Conservation (phyloP, 2,888 invertebrate species). For the Mesochorus sp. region DNA sequence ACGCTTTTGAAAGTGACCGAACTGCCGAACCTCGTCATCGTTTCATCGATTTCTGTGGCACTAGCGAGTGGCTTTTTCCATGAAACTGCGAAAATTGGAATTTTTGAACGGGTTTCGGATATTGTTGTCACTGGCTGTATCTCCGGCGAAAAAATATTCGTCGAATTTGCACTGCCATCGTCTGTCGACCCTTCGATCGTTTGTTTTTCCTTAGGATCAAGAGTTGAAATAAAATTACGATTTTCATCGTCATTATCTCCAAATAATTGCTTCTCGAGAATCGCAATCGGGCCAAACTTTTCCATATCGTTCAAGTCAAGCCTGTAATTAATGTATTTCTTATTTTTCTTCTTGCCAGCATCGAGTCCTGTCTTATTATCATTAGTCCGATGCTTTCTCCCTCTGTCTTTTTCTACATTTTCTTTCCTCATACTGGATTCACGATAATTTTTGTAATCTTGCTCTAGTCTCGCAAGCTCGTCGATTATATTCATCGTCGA, state of each 20-base stretch:
- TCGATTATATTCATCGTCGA: conserved; percentile 43
- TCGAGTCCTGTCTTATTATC: conserved; percentile 3
- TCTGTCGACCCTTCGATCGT: conserved; percentile 5
- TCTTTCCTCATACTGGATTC: conserved; percentile 40
- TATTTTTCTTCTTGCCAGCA: background rate
- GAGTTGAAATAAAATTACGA: conserved; percentile 6
- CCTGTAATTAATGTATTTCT: conserved; percentile 22
- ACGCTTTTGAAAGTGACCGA: background rate
- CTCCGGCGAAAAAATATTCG: background rate
- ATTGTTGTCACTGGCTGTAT: background rate
- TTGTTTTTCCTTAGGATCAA: background rate
- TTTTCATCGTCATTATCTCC: conserved; percentile 1
- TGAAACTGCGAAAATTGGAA: conserved; percentile 30
- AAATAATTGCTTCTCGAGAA: background rate
- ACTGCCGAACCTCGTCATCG: background rate
- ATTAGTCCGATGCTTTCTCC: conserved; percentile 1
- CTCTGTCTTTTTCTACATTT: no score
- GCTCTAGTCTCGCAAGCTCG: conserved; percentile 59
- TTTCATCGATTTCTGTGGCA: conserved; percentile 45
- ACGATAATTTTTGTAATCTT: conserved; percentile 60
- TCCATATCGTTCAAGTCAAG: background rate
- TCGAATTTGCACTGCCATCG: background rate
- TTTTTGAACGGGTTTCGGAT: background rate
- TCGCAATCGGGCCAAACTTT: conserved; percentile 28
- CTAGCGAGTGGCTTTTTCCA: conserved; percentile 56